phyloP scores from a whole-genome alignment of 2,797 vertebrate genomes.

The Columba guinea region DNA sequence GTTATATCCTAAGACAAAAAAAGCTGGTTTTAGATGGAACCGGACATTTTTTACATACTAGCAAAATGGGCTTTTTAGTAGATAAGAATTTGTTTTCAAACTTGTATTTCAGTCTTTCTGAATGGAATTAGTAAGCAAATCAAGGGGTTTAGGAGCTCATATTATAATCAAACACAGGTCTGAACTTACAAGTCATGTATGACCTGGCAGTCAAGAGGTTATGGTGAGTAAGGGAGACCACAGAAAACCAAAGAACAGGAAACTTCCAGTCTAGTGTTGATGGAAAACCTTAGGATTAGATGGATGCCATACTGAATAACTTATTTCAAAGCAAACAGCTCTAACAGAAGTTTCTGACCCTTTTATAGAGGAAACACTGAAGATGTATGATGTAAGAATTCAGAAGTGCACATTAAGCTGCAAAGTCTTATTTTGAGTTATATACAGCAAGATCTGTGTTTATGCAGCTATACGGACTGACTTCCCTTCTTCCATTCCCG shows the following conservation, averaged over 20 bases:
- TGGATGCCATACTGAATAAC: background rate
- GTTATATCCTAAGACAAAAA: background rate
- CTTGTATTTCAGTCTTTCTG: slow-evolving; percentile 42
- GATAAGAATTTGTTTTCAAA: slow-evolving; percentile 40
- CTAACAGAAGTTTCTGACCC: slow-evolving; percentile 27
- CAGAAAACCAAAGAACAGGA: slow-evolving; percentile 48
- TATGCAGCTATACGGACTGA: background rate
- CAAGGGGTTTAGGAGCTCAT: background rate
- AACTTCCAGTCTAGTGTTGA: slow-evolving; percentile 25
- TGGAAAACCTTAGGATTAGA: slow-evolving; percentile 36
- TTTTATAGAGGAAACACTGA: slow-evolving; percentile 19
- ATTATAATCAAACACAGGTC: slow-evolving; percentile 36
- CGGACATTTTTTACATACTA: slow-evolving; percentile 31
- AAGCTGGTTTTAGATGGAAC: background rate
- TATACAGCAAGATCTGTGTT: background rate
- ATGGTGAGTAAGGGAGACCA: slow-evolving; percentile 31
- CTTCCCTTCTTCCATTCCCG: background rate
- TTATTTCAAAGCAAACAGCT: slow-evolving; percentile 38
- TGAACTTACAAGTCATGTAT: slow-evolving; percentile 14
- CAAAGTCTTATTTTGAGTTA: slow-evolving; percentile 9
- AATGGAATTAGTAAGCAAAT: slow-evolving; percentile 54
- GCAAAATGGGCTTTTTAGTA: slow-evolving; percentile 27
- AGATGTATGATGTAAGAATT: slow-evolving; percentile 49
- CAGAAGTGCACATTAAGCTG: background rate
- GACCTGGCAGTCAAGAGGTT: slow-evolving; percentile 38